Percentiles rank a stretch among this genome's conserved stretches.
Evolutionary conservation across 2,888 invertebrate species (phyloP).

Genomic region (Polietes domitor): DNA sequence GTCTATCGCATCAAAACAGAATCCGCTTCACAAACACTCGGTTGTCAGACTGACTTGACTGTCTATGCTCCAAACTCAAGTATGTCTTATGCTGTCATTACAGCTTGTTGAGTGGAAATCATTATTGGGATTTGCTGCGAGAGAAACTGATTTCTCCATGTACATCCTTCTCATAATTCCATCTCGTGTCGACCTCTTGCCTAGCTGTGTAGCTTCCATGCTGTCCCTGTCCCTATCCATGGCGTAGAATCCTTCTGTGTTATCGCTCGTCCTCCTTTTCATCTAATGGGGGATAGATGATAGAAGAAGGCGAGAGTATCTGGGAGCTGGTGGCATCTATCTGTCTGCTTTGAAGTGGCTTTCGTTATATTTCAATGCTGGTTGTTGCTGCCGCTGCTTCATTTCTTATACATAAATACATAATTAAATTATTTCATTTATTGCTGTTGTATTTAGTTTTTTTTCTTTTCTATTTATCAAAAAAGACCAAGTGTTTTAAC

Average conservation of each 20-base stretch:
- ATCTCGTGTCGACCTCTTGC: neutral
- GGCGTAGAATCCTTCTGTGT: neutral
- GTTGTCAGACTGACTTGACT: too few relatives aligned
- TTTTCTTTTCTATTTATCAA: neutral
- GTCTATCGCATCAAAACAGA: neutral
- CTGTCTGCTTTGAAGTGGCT: slow-evolving; percentile 12
- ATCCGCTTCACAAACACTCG: neutral
- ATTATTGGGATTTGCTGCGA: slow-evolving; percentile 55
- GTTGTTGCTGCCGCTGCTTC: slow-evolving; percentile 38
- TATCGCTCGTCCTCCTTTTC: neutral
- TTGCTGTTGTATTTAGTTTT: neutral
- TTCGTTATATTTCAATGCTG: slow-evolving; percentile 14
- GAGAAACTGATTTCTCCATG: slow-evolving; percentile 11
- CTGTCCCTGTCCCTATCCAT: neutral
- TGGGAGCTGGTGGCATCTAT: neutral
- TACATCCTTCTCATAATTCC: neutral
- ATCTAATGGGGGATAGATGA: neutral
- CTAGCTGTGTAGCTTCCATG: neutral
- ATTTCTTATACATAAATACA: slow-evolving; percentile 47
- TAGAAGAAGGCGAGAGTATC: neutral
- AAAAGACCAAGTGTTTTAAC: neutral
- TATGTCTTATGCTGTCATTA: slow-evolving; percentile 58
- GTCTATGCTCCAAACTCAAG: slow-evolving; percentile 53
- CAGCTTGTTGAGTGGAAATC: slow-evolving; percentile 55
- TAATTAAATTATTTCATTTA: slow-evolving; percentile 48